A percentile compares a stretch with the other conserved stretches of the same genome.
Conservation (phyloP, 2,888 invertebrate species). For the Cephus runcator region DNA sequence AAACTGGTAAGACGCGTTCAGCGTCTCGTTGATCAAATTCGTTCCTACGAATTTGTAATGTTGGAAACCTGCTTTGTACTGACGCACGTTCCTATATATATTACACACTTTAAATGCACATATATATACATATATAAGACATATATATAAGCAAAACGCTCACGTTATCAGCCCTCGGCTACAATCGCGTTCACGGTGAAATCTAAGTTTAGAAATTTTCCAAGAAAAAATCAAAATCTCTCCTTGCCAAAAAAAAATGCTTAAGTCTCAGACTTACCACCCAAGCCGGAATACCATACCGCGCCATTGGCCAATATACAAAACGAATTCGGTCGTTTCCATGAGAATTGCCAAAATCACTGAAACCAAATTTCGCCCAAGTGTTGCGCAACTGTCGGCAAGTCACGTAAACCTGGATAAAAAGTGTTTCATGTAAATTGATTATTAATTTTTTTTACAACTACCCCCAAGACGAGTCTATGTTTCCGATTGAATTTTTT, state of each 20-base stretch:
- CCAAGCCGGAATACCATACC: not conserved
- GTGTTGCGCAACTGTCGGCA: not conserved
- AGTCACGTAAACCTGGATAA: not conserved
- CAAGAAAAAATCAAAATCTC: not conserved
- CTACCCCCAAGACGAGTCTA: no score
- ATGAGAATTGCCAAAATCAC: not conserved
- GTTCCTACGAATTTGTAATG: not conserved
- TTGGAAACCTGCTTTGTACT: not conserved
- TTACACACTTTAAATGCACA: no score
- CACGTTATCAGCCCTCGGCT: not conserved
- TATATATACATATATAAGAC: no score
- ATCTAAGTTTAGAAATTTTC: not conserved
- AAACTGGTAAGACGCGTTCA: not conserved
- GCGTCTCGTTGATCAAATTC: not conserved
- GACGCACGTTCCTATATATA: not conserved
- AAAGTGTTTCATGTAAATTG: no score
- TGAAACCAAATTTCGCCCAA: not conserved
- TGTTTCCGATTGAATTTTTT: no score
- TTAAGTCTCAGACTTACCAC: not conserved
- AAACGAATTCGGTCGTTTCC: not conserved
- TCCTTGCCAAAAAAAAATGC: not conserved
- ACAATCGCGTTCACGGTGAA: not conserved
- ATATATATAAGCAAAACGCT: not conserved
- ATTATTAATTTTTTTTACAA: no score
- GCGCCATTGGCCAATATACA: not conserved